Evolutionary conservation across 2,113 vertebrate genomes (phyloP), one percentile per base, ranked within the genome.

Genomic region (Aviceda subcristata): DNA sequence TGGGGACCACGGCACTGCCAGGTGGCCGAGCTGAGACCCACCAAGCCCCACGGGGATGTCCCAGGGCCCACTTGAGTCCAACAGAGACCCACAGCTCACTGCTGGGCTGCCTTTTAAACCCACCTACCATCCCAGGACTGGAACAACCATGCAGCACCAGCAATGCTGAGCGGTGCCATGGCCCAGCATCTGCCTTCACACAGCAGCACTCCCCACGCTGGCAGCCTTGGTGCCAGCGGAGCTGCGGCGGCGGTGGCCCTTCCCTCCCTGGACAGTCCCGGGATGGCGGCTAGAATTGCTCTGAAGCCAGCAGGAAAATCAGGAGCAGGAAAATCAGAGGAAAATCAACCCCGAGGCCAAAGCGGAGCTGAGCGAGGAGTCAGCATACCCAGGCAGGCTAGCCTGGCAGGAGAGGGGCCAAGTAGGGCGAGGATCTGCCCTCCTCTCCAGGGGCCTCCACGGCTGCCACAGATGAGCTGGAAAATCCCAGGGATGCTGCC

Each of bases 1-100:
- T 0, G 0, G 39, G 18, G n/a, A 2, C 45, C 27, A 21, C 1
- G 1, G 34, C 19, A 32, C 71, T 79, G 59, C 41, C 48, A 83
- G 46, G n/a, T 1, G 2, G 36, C 45, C 0, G 0, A 85, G 36
- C 48, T 29, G 39, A 74, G 53, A 64, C 32, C 48, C 71, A 41
- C 46, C 41, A 71, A 71, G 66, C 51, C 34, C 53, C 82, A 63
- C 1, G 5, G 32, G 32, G 46, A 72, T 12, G 21, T 36, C 75
- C 48, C 38, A 80, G 41, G 36, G 19, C 38, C 30, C 67, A 46
- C 19, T 1, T 34, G 34, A 80, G 32, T 62, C 51, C 29, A 60
- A 10, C 20, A 32, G 23, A 43, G 29, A 48, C 46, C 26, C 39
- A 48, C 43, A 43, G 32, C 56, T 85, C 2, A 0, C 56, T 82